phyloP scores from a whole-genome alignment of 30 jellyfish, hydroid and myxozoan genomes.

The Cassiopea andromeda region DNA sequence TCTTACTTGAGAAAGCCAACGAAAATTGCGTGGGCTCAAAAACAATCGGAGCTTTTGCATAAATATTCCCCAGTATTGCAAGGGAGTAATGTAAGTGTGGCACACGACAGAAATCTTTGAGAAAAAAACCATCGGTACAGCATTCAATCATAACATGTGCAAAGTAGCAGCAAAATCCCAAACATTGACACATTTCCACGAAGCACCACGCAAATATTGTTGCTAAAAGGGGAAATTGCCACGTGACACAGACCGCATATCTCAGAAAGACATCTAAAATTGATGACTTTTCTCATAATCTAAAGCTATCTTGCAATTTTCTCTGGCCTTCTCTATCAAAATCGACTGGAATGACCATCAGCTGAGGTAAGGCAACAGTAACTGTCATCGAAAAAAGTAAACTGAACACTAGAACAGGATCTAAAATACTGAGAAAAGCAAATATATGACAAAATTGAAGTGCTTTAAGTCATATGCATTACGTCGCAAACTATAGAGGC shows the following conservation, averaged over 20 bases:
- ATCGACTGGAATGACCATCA: constrained; percentile 45
- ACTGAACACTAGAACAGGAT: neutral
- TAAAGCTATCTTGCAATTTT: neutral
- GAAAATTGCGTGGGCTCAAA: neutral
- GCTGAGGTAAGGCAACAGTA: neutral
- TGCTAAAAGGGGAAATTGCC: neutral
- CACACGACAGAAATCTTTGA: too few relatives aligned
- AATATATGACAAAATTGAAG: too few relatives aligned
- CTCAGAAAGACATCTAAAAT: neutral
- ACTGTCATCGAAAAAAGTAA: neutral
- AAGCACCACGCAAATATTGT: neutral
- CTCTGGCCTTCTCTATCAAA: constrained; percentile 36
- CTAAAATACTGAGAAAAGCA: neutral
- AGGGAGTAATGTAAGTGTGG: too few relatives aligned
- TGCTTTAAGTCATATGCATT: too few relatives aligned
- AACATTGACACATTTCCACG: neutral
- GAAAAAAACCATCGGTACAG: too few relatives aligned
- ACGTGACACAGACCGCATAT: neutral
- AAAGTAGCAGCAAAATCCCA: too few relatives aligned
- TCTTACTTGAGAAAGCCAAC: constrained; percentile 65
- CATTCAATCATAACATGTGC: too few relatives aligned
- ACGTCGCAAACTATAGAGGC: too few relatives aligned
- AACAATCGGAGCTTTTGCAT: neutral
- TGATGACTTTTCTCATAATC: too few relatives aligned
- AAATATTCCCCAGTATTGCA: neutral